phyloP scores from a whole-genome alignment of 2,888 invertebrate genomes.

The Leucoptera coffeella region DNA sequence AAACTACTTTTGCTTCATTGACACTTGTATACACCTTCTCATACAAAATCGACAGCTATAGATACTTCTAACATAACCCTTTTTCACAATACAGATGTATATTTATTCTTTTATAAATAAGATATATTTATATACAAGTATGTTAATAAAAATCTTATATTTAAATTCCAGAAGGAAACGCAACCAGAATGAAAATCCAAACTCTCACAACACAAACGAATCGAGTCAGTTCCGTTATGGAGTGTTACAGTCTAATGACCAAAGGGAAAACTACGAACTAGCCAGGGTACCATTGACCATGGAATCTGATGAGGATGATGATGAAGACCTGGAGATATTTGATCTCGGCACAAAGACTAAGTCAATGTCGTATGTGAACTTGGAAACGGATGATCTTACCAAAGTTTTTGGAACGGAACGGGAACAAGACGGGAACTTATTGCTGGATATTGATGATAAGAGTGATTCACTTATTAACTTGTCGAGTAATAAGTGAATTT shows the following conservation, averaged over 20 bases:
- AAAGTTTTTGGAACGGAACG: too few relatives aligned
- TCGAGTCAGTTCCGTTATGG: constrained; percentile 45
- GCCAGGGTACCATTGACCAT: constrained; percentile 37
- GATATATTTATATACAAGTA: not conserved
- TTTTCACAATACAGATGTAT: not conserved
- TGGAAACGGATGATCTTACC: constrained; percentile 36
- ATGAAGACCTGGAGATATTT: constrained; percentile 44
- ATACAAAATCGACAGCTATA: too few relatives aligned
- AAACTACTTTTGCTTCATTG: not conserved
- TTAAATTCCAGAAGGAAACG: constrained; percentile 29
- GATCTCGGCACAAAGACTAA: constrained; percentile 40
- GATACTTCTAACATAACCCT: not conserved
- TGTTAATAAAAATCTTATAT: too few relatives aligned
- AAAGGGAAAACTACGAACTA: constrained; percentile 32
- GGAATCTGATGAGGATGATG: constrained; percentile 46
- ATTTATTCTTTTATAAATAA: not conserved
- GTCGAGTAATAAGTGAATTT: too few relatives aligned
- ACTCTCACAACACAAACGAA: constrained; percentile 22
- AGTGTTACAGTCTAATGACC: constrained; percentile 37
- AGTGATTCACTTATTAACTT: too few relatives aligned
- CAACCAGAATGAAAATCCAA: constrained; percentile 21
- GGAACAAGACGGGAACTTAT: too few relatives aligned
- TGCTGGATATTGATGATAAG: too few relatives aligned
- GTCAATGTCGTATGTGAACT: constrained; percentile 35
- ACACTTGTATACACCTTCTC: not conserved